Evolutionary conservation across 2,888 invertebrate species (phyloP).

Genomic region (Cataglyphis albicans): DNA sequence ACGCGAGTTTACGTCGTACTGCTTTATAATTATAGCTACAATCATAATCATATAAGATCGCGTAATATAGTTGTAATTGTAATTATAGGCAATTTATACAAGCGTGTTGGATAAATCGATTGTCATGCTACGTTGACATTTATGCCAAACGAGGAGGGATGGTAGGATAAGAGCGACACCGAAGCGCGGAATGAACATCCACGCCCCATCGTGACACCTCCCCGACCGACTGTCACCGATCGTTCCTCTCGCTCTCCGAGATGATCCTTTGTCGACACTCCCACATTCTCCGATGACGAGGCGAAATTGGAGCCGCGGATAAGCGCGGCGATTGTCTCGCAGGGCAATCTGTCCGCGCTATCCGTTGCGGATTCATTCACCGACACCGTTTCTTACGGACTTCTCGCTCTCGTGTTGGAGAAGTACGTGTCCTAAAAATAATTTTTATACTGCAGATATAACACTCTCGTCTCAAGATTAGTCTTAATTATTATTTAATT

Average conservation of each 20-base stretch:
- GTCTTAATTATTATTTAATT: background rate
- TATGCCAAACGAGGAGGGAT: constrained; percentile 50
- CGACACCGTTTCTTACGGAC: constrained; percentile 39
- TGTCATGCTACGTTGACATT: constrained; percentile 52
- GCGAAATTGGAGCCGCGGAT: constrained; percentile 80
- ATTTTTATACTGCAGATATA: background rate
- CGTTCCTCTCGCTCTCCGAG: constrained; percentile 59
- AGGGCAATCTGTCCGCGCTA: constrained; percentile 65
- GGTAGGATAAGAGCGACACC: constrained; percentile 60
- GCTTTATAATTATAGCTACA: background rate
- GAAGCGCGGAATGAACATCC: constrained; percentile 68
- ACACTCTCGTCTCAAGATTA: background rate
- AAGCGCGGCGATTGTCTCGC: constrained; percentile 68
- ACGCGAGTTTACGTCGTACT: background rate
- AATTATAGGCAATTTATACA: constrained; percentile 30
- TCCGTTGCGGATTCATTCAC: constrained; percentile 55
- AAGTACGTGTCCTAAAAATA: background rate
- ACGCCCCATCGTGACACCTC: constrained; percentile 84
- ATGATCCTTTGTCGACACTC: constrained; percentile 81
- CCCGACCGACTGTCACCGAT: constrained; percentile 73
- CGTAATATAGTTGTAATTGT: constrained; percentile 45
- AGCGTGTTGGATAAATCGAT: constrained; percentile 16
- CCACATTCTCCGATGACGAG: constrained; percentile 85
- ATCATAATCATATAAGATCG: background rate
- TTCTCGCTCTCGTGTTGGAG: background rate